Percentiles rank a stretch among this genome's conserved stretches.
Conservation (phyloP, 2,888 invertebrate species). For the Pollenia amentaria region DNA sequence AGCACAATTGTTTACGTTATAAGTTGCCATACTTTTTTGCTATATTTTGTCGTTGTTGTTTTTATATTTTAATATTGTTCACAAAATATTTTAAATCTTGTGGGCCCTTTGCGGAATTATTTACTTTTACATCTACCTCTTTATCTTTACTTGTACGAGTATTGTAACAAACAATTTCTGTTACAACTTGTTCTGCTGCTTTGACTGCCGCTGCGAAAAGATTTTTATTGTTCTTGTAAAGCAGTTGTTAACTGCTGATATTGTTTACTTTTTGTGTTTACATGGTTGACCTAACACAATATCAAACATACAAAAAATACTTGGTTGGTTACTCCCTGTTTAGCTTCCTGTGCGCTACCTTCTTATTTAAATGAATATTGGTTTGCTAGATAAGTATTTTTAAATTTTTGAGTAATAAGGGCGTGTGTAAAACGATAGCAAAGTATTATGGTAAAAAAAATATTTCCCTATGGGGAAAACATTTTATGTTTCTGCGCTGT, state of each 20-base stretch:
- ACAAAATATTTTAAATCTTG: background rate
- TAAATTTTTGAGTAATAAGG: no score
- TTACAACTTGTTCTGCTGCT: background rate
- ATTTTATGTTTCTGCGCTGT: no score
- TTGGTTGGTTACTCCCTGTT: background rate
- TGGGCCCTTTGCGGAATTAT: background rate
- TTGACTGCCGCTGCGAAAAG: no score
- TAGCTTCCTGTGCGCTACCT: background rate
- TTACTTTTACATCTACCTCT: no score
- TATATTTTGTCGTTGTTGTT: background rate
- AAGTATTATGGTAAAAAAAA: no score
- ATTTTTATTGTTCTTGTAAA: conserved; percentile 16
- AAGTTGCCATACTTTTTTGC: conserved; percentile 6
- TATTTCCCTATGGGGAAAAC: no score
- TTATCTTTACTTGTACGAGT: no score
- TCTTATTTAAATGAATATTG: no score
- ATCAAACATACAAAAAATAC: background rate
- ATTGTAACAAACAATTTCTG: background rate
- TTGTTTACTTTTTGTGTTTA: conserved; percentile 45
- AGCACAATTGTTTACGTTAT: background rate
- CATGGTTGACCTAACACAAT: conserved; percentile 49
- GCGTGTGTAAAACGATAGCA: no score
- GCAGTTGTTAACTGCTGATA: conserved; percentile 45
- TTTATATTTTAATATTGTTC: background rate
- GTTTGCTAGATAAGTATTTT: no score